Evolutionary conservation across 64 coral and sea anemone genomes (phyloP).

Genomic region (Orbicella faveolata): DNA sequence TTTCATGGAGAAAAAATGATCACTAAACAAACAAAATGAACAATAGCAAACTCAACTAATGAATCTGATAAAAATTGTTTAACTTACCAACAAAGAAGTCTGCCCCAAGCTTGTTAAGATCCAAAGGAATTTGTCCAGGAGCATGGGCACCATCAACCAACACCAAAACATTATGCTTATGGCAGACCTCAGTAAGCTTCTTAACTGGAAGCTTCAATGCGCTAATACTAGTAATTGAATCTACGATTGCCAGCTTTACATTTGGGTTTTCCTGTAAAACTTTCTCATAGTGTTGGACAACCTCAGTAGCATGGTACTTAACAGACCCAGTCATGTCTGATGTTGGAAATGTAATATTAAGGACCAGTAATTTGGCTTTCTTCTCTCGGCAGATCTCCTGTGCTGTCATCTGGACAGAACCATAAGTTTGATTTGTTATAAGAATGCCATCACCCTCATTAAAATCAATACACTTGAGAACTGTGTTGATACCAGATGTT

Average conservation of each 20-base stretch:
- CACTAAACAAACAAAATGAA: background rate
- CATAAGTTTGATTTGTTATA: constrained; percentile 88
- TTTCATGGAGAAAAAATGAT: too few relatives aligned
- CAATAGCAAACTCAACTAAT: background rate
- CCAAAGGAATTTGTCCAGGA: constrained; percentile 75
- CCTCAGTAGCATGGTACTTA: constrained; percentile 67
- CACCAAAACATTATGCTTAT: constrained; percentile 59
- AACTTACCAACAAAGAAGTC: constrained; percentile 86
- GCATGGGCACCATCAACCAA: constrained; percentile 86
- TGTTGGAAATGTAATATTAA: constrained; percentile 83
- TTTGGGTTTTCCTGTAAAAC: constrained; percentile 75
- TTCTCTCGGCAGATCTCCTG: constrained; percentile 75
- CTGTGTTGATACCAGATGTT: constrained; percentile 68
- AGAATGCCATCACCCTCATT: constrained; percentile 68
- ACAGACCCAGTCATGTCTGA: constrained; percentile 70
- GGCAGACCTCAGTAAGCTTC: constrained; percentile 64
- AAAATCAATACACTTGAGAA: constrained; percentile 56
- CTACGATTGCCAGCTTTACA: constrained; percentile 77
- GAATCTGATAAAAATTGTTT: background rate
- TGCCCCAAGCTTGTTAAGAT: constrained; percentile 74
- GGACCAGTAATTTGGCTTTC: constrained; percentile 73
- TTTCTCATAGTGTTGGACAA: constrained; percentile 81
- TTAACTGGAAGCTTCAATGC: constrained; percentile 78
- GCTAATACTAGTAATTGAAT: constrained; percentile 80
- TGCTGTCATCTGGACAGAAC: constrained; percentile 69